phyloP scores from a whole-genome alignment of 2,888 invertebrate genomes.

The Rhagophthalmus giganteus region DNA sequence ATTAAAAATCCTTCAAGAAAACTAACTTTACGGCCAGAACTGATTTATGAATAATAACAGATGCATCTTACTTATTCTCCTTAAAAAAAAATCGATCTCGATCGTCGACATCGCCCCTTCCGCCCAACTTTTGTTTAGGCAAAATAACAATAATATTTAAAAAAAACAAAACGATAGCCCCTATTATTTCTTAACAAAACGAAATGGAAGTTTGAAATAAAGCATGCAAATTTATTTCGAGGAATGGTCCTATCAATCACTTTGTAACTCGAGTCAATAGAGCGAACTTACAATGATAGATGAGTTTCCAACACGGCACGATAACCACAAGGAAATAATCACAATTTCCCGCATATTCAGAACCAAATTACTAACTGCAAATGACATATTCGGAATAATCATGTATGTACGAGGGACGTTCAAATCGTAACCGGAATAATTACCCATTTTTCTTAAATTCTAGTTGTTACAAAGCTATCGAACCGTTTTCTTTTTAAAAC shows the following conservation, averaged over 20 bases:
- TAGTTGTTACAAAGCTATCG: too few relatives aligned
- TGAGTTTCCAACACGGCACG: constrained; percentile 41
- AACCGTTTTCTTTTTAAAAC: too few relatives aligned
- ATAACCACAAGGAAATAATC: constrained; percentile 40
- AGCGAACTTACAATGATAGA: constrained; percentile 39
- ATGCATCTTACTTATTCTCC: not conserved
- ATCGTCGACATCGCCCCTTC: too few relatives aligned
- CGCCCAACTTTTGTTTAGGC: too few relatives aligned
- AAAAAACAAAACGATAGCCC: too few relatives aligned
- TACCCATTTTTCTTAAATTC: too few relatives aligned
- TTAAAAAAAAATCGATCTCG: too few relatives aligned
- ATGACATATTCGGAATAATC: too few relatives aligned
- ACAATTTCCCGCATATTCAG: constrained; percentile 37
- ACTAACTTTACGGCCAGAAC: constrained; percentile 1
- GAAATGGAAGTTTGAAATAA: constrained; percentile 22
- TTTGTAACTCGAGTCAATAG: constrained; percentile 39
- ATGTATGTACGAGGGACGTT: too few relatives aligned
- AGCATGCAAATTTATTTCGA: constrained; percentile 43
- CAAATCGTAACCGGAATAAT: too few relatives aligned
- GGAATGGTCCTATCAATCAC: constrained; percentile 45
- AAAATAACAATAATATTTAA: too few relatives aligned
- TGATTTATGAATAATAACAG: constrained; percentile 4
- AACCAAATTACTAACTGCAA: constrained; percentile 23
- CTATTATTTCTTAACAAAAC: constrained; percentile 11
- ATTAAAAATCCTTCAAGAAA: constrained; percentile 9